These are phyloP conservation scores for Phyllostomus discolor DNA, from an alignment of 2,113 vertebrate genomes.

Conservation along the genomic window DNA sequence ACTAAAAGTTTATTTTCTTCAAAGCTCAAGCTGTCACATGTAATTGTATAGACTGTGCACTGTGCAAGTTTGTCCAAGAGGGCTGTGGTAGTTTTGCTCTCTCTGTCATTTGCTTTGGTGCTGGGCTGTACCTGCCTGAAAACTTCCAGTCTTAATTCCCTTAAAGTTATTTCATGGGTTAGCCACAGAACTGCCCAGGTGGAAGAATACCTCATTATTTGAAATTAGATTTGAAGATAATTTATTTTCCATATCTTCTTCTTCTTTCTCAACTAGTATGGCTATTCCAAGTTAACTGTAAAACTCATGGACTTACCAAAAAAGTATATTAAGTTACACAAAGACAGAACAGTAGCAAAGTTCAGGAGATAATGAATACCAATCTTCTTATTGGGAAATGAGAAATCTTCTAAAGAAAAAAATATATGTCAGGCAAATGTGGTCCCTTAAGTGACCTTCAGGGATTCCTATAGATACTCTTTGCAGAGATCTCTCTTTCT, in stretches of 20 bases:
- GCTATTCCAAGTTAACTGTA: slow-evolving; percentile 27
- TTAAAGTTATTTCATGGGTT: background rate
- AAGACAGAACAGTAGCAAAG: slow-evolving; percentile 57
- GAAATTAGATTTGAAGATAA: slow-evolving; percentile 39
- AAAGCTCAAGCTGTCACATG: background rate
- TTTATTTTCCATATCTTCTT: background rate
- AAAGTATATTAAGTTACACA: background rate
- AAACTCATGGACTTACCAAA: slow-evolving; percentile 36
- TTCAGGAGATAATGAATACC: slow-evolving; percentile 62
- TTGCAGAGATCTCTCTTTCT: slow-evolving; percentile 33
- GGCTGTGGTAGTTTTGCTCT: background rate
- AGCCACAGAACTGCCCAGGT: background rate
- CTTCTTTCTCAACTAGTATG: background rate
- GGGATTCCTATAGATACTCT: slow-evolving; percentile 12
- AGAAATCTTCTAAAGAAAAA: slow-evolving; percentile 44
- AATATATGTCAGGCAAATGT: background rate
- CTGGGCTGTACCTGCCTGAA: background rate
- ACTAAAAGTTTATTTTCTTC: background rate
- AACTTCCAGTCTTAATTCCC: background rate
- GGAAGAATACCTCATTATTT: background rate
- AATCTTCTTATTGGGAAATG: slow-evolving; percentile 56
- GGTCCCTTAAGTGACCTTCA: slow-evolving; percentile 38
- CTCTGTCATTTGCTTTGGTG: background rate
- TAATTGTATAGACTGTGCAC: background rate
- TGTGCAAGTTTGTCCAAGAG: background rate